Evolutionary conservation across 2,888 invertebrate genomes (phyloP).

Genomic region (Ornithoptera priamus): DNA sequence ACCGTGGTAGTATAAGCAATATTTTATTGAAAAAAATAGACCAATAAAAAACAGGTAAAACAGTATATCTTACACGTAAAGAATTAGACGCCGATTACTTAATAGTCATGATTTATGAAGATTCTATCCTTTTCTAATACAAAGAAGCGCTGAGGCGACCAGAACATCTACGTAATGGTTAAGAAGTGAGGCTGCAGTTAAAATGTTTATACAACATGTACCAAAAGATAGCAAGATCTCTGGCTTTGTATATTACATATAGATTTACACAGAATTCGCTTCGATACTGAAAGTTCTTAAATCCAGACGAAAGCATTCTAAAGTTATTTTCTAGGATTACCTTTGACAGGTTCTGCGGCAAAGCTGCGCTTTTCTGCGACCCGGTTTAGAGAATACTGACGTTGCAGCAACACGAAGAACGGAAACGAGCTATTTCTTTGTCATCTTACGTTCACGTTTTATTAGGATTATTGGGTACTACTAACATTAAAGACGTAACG

Average conservation of each 20-base stretch:
- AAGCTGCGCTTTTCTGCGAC: slow-evolving; percentile 4
- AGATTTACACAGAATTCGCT: not conserved
- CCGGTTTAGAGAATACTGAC: not conserved
- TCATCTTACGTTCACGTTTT: not conserved
- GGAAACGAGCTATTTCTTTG: not conserved
- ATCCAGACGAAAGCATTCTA: slow-evolving; percentile 3
- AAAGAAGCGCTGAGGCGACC: no score
- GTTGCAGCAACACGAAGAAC: not conserved
- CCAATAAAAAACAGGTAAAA: no score
- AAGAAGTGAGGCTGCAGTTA: no score
- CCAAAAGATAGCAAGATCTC: not conserved
- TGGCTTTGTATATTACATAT: not conserved
- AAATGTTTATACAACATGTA: no score
- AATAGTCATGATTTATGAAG: no score
- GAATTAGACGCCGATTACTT: no score
- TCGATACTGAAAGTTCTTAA: slow-evolving; percentile 1
- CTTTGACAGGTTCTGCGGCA: slow-evolving; percentile 20
- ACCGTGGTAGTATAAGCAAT: not conserved
- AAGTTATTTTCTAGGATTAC: slow-evolving; percentile 25
- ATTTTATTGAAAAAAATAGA: no score
- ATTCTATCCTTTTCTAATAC: no score
- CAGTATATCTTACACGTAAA: no score
- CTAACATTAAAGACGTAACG: no score
- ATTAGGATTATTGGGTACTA: not conserved
- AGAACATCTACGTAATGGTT: no score